Percentiles rank a stretch among this genome's conserved stretches.
These are phyloP conservation scores for Perognathus longimembris DNA, from an alignment of 2,113 vertebrate species.

Conservation along the genomic window DNA sequence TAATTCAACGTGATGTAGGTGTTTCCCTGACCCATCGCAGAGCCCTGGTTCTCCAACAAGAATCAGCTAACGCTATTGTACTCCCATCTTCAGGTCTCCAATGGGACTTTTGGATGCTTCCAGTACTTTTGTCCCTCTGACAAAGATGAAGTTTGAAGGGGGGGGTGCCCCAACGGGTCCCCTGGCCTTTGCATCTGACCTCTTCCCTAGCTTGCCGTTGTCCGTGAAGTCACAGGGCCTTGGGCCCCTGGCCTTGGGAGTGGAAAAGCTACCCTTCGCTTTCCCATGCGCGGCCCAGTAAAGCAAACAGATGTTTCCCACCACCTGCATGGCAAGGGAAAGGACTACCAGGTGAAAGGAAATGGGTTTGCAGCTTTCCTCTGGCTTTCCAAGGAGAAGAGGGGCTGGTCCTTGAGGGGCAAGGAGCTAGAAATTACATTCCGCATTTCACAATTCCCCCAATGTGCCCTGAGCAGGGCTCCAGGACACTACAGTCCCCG, in stretches of 20 bases:
- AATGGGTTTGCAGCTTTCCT: neutral
- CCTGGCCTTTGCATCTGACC: neutral
- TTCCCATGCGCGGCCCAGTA: neutral
- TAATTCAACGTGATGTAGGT: neutral
- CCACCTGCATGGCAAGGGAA: neutral
- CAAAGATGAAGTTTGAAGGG: neutral
- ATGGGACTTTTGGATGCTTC: slow-evolving; percentile 67
- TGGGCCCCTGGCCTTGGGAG: slow-evolving; percentile 50
- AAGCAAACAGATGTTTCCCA: neutral
- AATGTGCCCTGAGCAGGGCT: neutral
- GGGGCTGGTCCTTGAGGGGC: neutral
- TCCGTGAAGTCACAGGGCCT: slow-evolving; percentile 34
- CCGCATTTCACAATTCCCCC: too few species aligned
- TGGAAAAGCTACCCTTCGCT: too few species aligned
- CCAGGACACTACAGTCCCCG: accelerated
- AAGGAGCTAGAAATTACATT: neutral
- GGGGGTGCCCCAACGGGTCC: slow-evolving; percentile 24
- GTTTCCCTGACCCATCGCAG: neutral
- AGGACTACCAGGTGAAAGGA: accelerated
- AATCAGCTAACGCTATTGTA: slow-evolving; percentile 51
- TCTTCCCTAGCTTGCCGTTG: slow-evolving; percentile 35
- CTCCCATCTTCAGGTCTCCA: slow-evolving; percentile 69
- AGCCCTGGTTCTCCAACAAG: too few species aligned
- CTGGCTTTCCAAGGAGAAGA: neutral
- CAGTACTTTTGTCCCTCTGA: slow-evolving; percentile 66